Conservation (phyloP, 2,797 vertebrate species). For the Sphaeramia orbicularis region DNA sequence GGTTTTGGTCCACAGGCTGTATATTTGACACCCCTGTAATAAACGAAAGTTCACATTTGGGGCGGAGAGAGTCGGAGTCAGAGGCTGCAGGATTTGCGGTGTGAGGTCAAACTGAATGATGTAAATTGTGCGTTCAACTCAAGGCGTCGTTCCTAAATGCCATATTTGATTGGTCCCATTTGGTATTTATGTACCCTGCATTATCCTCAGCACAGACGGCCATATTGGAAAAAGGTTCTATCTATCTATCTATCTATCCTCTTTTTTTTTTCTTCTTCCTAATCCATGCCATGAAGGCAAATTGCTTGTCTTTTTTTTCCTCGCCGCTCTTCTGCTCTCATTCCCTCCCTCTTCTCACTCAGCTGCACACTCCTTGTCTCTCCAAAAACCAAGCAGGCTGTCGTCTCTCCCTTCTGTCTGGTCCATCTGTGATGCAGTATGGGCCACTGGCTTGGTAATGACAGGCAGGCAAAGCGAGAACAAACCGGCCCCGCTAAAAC, state of each 20-base stretch:
- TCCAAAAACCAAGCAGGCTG: slow-evolving; percentile 82
- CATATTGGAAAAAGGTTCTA: slow-evolving; percentile 31
- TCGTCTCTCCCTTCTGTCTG: slow-evolving; percentile 84
- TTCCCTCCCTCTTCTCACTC: slow-evolving; percentile 72
- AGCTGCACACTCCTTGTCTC: slow-evolving; percentile 75
- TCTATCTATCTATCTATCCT: slow-evolving; percentile 34
- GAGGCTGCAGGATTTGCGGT: not conserved
- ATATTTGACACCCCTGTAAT: too few species aligned
- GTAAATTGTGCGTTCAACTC: slow-evolving; percentile 2
- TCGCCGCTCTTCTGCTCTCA: slow-evolving; percentile 30
- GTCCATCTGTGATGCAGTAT: slow-evolving; percentile 85
- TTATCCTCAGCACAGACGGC: slow-evolving; percentile 14
- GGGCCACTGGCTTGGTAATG: slow-evolving; percentile 79
- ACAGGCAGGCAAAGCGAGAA: slow-evolving; percentile 62
- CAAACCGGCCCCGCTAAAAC: slow-evolving; percentile 50
- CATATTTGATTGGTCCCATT: not conserved
- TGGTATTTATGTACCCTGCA: not conserved
- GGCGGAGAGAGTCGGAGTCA: too few species aligned
- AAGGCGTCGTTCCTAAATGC: slow-evolving; percentile 19
- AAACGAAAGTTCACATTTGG: too few species aligned
- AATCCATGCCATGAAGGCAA: slow-evolving; percentile 49
- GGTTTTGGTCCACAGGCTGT: too few species aligned
- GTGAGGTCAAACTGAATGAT: slow-evolving; percentile 16
- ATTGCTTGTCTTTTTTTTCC: slow-evolving; percentile 49
- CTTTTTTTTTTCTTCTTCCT: slow-evolving; percentile 16